These are phyloP conservation scores for Phataginus tetradactyla DNA, from an alignment of 2,797 vertebrate genomes.

Conservation along the genomic window DNA sequence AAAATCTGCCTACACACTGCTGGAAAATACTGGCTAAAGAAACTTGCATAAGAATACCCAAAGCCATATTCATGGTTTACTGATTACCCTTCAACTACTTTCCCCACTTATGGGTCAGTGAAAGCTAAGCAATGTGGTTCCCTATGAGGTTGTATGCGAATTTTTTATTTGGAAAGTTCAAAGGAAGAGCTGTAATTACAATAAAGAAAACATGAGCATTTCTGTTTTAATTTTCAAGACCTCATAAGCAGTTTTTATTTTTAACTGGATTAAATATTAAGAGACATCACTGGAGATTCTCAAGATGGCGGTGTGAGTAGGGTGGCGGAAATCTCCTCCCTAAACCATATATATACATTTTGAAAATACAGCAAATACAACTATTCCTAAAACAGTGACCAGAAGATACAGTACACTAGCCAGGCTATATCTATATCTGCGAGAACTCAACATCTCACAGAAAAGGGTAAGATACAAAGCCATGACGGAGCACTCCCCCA, in stretches of 20 bases:
- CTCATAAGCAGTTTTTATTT: constrained; percentile 4
- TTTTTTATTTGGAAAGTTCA: neutral
- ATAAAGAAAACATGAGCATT: constrained; percentile 36
- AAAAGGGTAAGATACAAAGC: too few relatives aligned
- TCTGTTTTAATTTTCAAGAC: constrained; percentile 46
- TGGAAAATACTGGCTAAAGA: constrained; percentile 32
- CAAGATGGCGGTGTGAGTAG: too few relatives aligned
- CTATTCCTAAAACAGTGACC: too few relatives aligned
- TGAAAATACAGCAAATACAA: too few relatives aligned
- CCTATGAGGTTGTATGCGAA: neutral
- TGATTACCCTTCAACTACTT: neutral
- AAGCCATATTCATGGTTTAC: neutral
- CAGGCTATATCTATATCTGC: too few relatives aligned
- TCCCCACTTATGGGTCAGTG: neutral
- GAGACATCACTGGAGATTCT: neutral
- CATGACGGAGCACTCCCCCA: too few relatives aligned
- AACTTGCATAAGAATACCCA: neutral
- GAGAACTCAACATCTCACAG: too few relatives aligned
- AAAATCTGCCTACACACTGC: neutral
- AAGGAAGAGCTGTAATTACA: constrained; percentile 10
- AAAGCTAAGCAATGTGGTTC: neutral
- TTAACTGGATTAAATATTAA: constrained; percentile 1
- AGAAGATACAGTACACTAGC: too few relatives aligned
- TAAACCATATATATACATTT: too few relatives aligned
- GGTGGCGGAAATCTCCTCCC: too few relatives aligned